Percentiles rank a stretch among this genome's conserved stretches.
Evolutionary conservation across 1,140 invertebrate genomes (phyloP).

Genomic region (Aplysia californica): DNA sequence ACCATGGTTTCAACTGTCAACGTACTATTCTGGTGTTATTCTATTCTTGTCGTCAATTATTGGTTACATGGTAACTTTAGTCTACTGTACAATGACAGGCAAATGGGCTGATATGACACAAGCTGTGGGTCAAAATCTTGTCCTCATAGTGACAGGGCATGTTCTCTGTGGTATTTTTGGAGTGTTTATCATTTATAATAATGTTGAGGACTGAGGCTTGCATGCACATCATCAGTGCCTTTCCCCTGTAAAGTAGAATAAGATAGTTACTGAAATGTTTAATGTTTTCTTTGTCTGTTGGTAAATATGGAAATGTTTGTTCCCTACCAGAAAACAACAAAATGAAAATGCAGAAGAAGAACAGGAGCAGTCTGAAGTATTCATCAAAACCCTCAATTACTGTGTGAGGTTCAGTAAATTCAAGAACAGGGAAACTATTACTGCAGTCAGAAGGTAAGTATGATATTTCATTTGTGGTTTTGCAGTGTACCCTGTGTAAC

Average conservation of each 20-base stretch:
- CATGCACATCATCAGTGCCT: background rate
- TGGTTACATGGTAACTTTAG: too few species aligned
- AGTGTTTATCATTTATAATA: background rate
- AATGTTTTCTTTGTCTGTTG: background rate
- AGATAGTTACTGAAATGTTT: background rate
- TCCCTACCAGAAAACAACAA: slow-evolving; percentile 84
- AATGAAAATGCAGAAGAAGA: slow-evolving; percentile 99
- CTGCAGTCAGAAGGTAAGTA: slow-evolving; percentile 84
- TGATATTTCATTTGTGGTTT: background rate
- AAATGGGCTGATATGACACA: too few species aligned
- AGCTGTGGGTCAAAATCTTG: too few species aligned
- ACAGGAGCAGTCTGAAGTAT: slow-evolving; percentile 98
- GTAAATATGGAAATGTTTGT: background rate
- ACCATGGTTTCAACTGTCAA: too few species aligned
- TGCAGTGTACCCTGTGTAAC: too few species aligned
- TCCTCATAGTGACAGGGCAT: too few species aligned
- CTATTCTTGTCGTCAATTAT: too few species aligned
- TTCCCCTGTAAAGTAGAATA: background rate
- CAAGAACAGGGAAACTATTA: slow-evolving; percentile 98
- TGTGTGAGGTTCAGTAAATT: slow-evolving; percentile 95
- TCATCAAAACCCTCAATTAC: slow-evolving; percentile 97
- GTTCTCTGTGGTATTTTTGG: too few species aligned
- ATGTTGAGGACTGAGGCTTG: background rate
- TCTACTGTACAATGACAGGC: too few species aligned
- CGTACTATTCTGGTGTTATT: too few species aligned